Evolutionary conservation across 1,140 invertebrate species (phyloP).

Genomic region (Drosophila micromelanica): DNA sequence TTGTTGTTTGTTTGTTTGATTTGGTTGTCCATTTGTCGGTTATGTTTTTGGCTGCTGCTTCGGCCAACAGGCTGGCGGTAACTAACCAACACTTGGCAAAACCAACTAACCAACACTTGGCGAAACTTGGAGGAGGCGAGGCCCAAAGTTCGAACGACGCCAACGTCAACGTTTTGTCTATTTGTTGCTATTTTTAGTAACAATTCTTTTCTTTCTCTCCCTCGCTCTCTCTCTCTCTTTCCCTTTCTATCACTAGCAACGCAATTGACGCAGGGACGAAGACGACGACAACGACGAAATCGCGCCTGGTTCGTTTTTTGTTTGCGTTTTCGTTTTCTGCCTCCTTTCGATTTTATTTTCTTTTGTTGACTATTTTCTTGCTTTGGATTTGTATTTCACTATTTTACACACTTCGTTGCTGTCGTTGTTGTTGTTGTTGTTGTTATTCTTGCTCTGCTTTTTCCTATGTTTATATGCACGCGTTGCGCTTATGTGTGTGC

Average conservation of each 20-base stretch:
- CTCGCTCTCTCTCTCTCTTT: constrained; percentile 4
- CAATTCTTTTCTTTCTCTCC: constrained; percentile 41
- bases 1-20: constrained; percentile 2
- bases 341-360: constrained; percentile 2
- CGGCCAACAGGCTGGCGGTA: constrained; percentile 23
- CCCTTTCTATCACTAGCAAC: constrained; percentile 4
- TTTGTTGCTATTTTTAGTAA: constrained; percentile 74
- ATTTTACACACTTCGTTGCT: constrained; percentile 25
- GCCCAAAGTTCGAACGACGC: constrained; percentile 16
- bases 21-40: not conserved
- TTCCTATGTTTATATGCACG: constrained; percentile 40
- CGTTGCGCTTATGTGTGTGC: constrained; percentile 42
- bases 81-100: constrained; percentile 18
- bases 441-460: constrained; percentile 21
- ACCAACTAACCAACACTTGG: constrained; percentile 21
- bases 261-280: constrained; percentile 26
- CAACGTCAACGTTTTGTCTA: constrained; percentile 42
- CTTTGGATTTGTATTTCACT: constrained; percentile 42
- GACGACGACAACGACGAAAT: constrained; percentile 20
- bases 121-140: constrained; percentile 4
- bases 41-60: constrained; percentile 12
- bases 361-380: constrained; percentile 5
- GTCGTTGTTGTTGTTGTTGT: constrained; percentile 18
- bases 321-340: constrained; percentile 22
- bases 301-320: constrained; percentile 16